Percentiles rank a stretch among this genome's conserved stretches.
These are phyloP conservation scores for Thumatha senex DNA, from an alignment of 2,888 invertebrate species.

Conservation along the genomic window DNA sequence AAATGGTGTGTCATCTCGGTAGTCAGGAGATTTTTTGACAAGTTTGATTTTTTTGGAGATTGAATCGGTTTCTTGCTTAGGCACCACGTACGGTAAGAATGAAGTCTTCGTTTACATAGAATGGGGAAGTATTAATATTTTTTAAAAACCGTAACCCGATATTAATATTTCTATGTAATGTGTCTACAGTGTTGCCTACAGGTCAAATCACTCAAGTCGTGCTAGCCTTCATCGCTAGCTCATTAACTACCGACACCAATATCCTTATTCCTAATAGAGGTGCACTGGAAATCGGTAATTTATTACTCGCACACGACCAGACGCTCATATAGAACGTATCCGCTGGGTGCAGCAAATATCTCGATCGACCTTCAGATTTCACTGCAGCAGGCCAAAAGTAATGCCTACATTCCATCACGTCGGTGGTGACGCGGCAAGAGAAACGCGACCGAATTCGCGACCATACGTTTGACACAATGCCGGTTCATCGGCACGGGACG, in stretches of 20 bases:
- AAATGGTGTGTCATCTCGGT: too few relatives aligned
- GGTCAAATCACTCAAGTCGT: too few relatives aligned
- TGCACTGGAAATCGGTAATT: conserved; percentile 18
- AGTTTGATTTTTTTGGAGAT: too few relatives aligned
- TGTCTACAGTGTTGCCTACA: too few relatives aligned
- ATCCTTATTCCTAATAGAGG: neutral
- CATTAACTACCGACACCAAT: neutral
- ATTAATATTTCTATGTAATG: too few relatives aligned
- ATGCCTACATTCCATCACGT: conserved; percentile 72
- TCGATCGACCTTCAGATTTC: conserved; percentile 74
- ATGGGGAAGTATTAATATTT: too few relatives aligned
- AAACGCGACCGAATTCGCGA: conserved; percentile 80
- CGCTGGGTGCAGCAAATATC: conserved; percentile 45
- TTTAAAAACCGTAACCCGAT: too few relatives aligned
- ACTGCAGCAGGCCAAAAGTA: conserved; percentile 63
- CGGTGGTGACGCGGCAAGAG: conserved; percentile 62
- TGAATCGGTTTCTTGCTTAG: too few relatives aligned
- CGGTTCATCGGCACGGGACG: conserved; percentile 70
- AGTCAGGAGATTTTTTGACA: too few relatives aligned
- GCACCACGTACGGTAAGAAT: too few relatives aligned
- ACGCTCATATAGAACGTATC: conserved; percentile 22
- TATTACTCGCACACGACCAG: conserved; percentile 26
- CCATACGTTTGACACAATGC: conserved; percentile 77
- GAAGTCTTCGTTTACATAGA: too few relatives aligned
- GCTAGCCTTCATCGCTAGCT: too few relatives aligned